Base-by-base conservation (phyloP, 2,888 invertebrate species). In the Drosophila pseudotakahashii region DNA sequence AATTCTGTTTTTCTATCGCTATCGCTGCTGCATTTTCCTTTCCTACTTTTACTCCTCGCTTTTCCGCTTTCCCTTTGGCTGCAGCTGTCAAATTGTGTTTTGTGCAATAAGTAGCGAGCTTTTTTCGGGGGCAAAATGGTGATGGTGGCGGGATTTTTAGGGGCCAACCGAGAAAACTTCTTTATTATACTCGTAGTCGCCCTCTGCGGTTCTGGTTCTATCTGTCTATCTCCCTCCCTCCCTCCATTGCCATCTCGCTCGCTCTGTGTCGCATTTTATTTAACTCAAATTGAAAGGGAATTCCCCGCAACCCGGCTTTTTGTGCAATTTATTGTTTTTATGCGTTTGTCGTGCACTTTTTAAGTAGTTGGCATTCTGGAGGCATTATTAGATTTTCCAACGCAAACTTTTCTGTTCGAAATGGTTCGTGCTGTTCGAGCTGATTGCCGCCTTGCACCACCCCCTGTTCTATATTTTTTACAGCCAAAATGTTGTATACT, bases 271-370 rank as follows among this genome's bases (percentile, higher is more conserved):
- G 53, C 52, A 59, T 68, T 68, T 70, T 67, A 60, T 78, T 81
- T 76, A 81, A 78, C 87, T 87, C 87, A 78, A 87, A 81, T 81
- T 87, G 81, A 78, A 86, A 67, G 68, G 72, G 78, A 54, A 63
- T 36, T 2, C 42, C n/a, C n/a, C 36, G n/a, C 13, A 16, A 10
- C 37, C 37, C 26, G n/a, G 42, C 59, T 71, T 67, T 78, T 88
- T 84, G 77, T 85, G 76, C 75, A 88, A 89, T 86, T 88, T 87
- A 87, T 87, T 87, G 88, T 89, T 88, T 85, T 85, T 80, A 88
- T 86, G 77, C 82, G 83, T 85, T 89, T 85, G 80, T 88, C 76
- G 78, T 86, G 78, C 76, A 88, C 87, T 88, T 88, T 79, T 86
- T 80, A 71, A 71, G 70, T 71, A 83, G 77, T 86, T 86, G 75